Percentiles rank a stretch among this genome's conserved stretches.
These are phyloP conservation scores for Platerodrilus igneus DNA, from an alignment of 2,888 invertebrate species.

Conservation along the genomic window DNA sequence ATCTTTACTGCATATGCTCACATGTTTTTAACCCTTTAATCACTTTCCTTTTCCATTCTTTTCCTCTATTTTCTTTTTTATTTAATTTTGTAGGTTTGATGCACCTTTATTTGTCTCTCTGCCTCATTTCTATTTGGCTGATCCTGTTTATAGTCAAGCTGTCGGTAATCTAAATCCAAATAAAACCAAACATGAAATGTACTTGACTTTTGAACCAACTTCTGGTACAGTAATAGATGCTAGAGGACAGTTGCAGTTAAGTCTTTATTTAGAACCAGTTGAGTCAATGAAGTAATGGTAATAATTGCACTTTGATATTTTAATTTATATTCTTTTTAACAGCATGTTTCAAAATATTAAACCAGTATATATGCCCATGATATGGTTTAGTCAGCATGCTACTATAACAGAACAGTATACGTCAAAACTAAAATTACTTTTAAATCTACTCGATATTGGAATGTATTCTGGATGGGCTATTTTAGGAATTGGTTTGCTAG, in stretches of 20 bases:
- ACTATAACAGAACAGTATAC: constrained; percentile 57
- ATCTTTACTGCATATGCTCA: too few relatives aligned
- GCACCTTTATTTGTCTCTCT: constrained; percentile 80
- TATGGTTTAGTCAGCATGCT: constrained; percentile 73
- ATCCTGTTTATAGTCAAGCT: constrained; percentile 58
- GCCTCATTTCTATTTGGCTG: constrained; percentile 77
- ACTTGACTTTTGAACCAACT: constrained; percentile 64
- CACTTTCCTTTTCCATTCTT: constrained; percentile 1
- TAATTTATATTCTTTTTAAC: constrained; percentile 5
- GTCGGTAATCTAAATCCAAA: constrained; percentile 66
- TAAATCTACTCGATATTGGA: constrained; percentile 53
- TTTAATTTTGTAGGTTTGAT: constrained; percentile 53
- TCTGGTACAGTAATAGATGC: constrained; percentile 76
- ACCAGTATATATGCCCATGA: constrained; percentile 60
- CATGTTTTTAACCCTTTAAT: too few relatives aligned
- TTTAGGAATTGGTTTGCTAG: constrained; percentile 46
- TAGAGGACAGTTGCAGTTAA: constrained; percentile 73
- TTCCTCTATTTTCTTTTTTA: constrained; percentile 1
- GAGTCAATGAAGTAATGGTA: constrained; percentile 54
- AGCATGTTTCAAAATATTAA: constrained; percentile 56
- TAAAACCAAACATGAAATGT: constrained; percentile 60
- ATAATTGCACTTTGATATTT: constrained; percentile 1
- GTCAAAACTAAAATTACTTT: constrained; percentile 50
- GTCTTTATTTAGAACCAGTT: constrained; percentile 56
- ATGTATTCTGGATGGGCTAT: constrained; percentile 54